These are phyloP conservation scores for Phalanger gymnotis DNA, from an alignment of 2,797 vertebrate genomes.

Conservation along the genomic window DNA sequence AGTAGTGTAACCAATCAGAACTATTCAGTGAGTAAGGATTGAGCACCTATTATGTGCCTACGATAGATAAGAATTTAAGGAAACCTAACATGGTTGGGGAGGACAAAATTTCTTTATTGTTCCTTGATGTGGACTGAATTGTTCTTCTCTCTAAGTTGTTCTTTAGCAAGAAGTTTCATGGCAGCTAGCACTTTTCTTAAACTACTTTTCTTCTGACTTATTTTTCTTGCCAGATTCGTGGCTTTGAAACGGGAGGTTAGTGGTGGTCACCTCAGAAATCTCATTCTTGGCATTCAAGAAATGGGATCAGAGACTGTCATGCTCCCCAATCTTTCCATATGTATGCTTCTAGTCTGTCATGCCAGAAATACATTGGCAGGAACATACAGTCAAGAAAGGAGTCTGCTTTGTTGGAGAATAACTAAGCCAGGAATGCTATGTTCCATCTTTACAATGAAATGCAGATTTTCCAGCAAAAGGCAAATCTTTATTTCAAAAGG, in stretches of 20 bases:
- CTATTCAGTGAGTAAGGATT: neutral
- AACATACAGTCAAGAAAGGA: constrained; percentile 10
- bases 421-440: neutral
- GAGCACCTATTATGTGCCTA: neutral
- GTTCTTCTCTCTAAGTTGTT: neutral
- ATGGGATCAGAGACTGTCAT: neutral
- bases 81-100: neutral
- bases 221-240: neutral
- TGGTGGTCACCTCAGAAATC: neutral
- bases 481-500: constrained; percentile 66
- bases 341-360: neutral
- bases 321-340: neutral
- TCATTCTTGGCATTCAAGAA: constrained; percentile 21
- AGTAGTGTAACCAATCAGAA: neutral
- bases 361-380: neutral
- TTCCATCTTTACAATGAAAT: constrained; percentile 11
- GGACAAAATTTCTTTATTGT: neutral
- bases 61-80: neutral
- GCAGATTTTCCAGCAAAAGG: constrained; percentile 57
- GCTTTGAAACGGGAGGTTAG: neutral
- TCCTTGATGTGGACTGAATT: neutral
- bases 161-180: neutral
- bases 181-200: neutral
- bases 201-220: neutral
- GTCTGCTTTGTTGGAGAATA: neutral